Evolutionary conservation across 2,888 invertebrate species (phyloP).

Genomic region (Galeopsomyia nigrocyanea): DNA sequence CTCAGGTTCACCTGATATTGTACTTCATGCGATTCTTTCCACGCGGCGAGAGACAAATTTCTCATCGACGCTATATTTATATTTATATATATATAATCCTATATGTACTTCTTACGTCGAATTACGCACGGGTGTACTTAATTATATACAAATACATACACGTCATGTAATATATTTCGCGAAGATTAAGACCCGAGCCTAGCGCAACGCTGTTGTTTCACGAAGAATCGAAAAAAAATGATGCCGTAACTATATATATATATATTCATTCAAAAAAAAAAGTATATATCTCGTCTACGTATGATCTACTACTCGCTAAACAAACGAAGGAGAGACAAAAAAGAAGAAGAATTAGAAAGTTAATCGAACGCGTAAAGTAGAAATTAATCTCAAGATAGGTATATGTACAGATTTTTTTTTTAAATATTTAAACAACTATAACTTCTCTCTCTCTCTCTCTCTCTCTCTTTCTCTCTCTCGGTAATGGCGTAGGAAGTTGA

Average conservation of each 20-base stretch:
- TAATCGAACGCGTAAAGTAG: constrained; percentile 26
- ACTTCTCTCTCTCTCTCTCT: background rate
- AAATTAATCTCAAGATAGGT: constrained; percentile 1
- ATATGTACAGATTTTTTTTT: constrained; percentile 1
- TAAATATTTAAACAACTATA: constrained; percentile 21
- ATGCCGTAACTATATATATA: background rate
- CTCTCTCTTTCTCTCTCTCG: background rate
- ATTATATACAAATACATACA: constrained; percentile 51
- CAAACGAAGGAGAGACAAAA: no score
- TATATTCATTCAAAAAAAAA: no score
- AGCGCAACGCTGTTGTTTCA: constrained; percentile 6
- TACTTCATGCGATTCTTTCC: constrained; percentile 65
- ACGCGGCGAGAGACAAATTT: constrained; percentile 20
- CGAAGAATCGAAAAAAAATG: constrained; percentile 12
- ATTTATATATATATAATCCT: constrained; percentile 3
- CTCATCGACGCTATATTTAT: constrained; percentile 10
- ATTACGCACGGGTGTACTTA: constrained; percentile 42
- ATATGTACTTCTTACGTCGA: constrained; percentile 40
- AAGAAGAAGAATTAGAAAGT: background rate
- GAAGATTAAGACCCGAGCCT: constrained; percentile 10
- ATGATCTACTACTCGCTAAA: no score
- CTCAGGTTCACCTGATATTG: constrained; percentile 67
- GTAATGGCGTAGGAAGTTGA: constrained; percentile 2
- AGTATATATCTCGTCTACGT: no score
- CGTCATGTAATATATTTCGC: constrained; percentile 41